Percentiles rank a stretch among this genome's conserved stretches.
phyloP scores from a whole-genome alignment of 1,140 invertebrate species.

The Eurosta solidaginis region DNA sequence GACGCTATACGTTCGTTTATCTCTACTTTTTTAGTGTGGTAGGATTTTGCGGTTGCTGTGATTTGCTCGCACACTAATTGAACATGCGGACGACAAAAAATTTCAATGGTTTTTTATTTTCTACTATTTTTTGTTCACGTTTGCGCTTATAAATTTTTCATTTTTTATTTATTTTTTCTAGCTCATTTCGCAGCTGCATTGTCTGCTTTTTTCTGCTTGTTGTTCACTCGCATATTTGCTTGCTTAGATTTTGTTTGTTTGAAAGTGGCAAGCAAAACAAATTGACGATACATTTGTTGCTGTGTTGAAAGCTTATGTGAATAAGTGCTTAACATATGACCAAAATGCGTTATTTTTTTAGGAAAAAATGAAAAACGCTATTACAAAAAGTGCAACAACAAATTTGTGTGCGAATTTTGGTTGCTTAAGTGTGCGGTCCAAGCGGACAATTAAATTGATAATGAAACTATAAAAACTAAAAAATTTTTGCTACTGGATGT shows the following conservation, averaged over 20 bases:
- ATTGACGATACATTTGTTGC: background rate
- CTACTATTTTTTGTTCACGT: background rate
- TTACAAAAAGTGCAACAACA: background rate
- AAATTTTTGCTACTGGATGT: background rate
- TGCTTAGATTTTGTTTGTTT: background rate
- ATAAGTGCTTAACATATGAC: background rate
- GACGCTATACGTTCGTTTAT: no score
- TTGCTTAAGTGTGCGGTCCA: background rate
- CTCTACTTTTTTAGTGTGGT: no score
- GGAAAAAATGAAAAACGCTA: no score
- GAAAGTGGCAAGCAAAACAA: slow-evolving; percentile 19
- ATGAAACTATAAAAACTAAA: background rate
- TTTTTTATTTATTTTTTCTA: background rate
- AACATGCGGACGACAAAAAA: background rate
- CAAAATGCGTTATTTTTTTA: background rate
- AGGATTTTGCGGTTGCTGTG: background rate
- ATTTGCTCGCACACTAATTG: slow-evolving; percentile 12
- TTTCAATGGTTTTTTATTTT: no score
- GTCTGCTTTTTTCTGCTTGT: no score
- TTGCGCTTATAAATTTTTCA: background rate
- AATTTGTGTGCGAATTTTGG: background rate
- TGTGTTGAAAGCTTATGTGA: background rate
- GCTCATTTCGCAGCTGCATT: background rate
- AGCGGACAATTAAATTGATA: slow-evolving; percentile 9
- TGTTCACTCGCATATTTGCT: background rate